Evolutionary conservation across 2,888 invertebrate species (phyloP).

Genomic region (Apantesis nais): DNA sequence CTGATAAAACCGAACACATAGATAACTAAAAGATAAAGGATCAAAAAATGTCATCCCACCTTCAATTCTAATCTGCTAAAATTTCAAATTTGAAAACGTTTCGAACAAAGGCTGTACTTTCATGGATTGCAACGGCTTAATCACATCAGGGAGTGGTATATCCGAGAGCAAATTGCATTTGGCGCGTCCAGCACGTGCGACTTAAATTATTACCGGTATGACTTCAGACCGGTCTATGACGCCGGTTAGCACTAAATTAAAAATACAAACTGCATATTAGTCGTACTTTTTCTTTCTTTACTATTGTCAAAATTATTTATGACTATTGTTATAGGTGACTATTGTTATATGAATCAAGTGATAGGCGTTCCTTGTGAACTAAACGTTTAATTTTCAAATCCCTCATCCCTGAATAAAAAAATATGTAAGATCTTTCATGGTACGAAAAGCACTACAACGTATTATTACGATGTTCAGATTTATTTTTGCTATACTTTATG

Average conservation of each 20-base stretch:
- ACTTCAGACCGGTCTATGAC: constrained; percentile 53
- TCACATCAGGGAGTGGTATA: constrained; percentile 32
- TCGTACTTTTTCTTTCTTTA: neutral
- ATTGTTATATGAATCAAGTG: too few species aligned
- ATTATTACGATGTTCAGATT: too few species aligned
- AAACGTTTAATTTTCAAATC: too few species aligned
- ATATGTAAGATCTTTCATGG: too few species aligned
- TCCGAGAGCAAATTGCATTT: constrained; percentile 54
- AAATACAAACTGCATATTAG: constrained; percentile 17
- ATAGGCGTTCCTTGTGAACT: neutral
- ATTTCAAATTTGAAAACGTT: neutral
- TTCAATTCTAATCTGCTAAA: neutral
- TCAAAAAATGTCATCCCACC: neutral
- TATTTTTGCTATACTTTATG: too few species aligned
- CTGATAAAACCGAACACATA: neutral
- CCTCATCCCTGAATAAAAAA: too few species aligned
- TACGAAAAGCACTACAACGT: too few species aligned
- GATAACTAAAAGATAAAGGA: neutral
- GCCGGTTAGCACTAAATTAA: constrained; percentile 43
- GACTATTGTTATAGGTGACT: too few species aligned
- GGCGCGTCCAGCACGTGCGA: constrained; percentile 51
- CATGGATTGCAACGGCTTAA: constrained; percentile 32
- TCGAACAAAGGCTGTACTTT: constrained; percentile 8
- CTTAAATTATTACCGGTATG: constrained; percentile 52
- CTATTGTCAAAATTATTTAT: too few species aligned